phyloP scores from a whole-genome alignment of 2,113 vertebrate species.

The Ondatra zibethicus region DNA sequence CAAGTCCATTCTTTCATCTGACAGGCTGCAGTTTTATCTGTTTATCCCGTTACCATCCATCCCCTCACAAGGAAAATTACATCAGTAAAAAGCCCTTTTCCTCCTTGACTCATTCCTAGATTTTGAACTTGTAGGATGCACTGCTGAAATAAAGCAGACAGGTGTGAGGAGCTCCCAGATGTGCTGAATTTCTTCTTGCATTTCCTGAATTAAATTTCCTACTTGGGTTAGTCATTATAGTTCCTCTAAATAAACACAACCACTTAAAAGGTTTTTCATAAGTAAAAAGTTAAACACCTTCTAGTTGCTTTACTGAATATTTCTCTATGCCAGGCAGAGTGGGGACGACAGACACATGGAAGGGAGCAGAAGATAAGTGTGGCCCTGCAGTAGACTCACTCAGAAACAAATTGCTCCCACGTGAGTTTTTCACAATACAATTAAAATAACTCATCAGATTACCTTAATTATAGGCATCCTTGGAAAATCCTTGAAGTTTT shows the following conservation, averaged over 20 bases:
- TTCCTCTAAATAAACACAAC: no score
- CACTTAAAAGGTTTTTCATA: not conserved
- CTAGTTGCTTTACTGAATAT: not conserved
- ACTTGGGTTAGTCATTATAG: not conserved
- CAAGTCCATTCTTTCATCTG: no score
- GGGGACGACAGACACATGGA: no score
- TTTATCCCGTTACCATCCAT: no score
- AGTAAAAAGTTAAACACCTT: not conserved
- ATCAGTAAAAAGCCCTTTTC: accelerated
- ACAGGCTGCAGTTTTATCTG: not conserved
- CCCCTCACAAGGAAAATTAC: not conserved
- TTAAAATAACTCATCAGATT: not conserved
- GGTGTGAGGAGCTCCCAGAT: no score
- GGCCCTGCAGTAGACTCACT: no score
- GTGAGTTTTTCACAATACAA: not conserved
- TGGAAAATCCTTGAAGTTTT: not conserved
- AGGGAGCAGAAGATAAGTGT: no score
- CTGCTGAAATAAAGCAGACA: no score
- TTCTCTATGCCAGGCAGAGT: not conserved
- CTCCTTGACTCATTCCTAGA: not conserved
- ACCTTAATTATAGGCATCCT: not conserved
- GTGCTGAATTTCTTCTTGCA: no score
- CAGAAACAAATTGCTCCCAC: not conserved
- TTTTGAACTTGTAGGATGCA: no score
- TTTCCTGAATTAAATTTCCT: not conserved